These are phyloP conservation scores for Nilaparvata lugens DNA, from an alignment of 1,140 invertebrate species.

Conservation along the genomic window DNA sequence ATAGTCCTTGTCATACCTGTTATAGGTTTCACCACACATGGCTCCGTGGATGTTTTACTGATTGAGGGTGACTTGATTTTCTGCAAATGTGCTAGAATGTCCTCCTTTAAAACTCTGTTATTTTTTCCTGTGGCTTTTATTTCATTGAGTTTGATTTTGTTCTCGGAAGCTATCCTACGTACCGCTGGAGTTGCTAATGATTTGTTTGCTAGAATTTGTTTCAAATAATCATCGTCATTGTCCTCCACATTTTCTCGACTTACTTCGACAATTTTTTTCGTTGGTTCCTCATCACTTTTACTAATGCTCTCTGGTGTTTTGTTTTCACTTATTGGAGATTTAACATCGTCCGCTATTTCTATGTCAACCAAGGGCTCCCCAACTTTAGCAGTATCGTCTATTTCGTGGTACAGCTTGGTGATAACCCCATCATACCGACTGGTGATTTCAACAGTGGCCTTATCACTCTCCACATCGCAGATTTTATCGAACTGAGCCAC, in stretches of 20 bases:
- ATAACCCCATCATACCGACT: conserved; percentile 91
- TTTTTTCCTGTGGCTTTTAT: conserved; percentile 79
- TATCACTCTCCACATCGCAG: conserved; percentile 99
- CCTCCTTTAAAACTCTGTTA: conserved; percentile 92
- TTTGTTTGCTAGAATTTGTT: conserved; percentile 39
- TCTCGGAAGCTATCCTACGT: conserved; percentile 80
- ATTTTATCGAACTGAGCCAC: conserved; percentile 96
- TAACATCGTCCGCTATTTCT: conserved; percentile 46
- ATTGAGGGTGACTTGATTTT: conserved; percentile 29
- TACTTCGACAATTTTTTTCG: background rate
- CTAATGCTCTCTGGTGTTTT: conserved; percentile 13
- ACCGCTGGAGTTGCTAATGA: conserved; percentile 89
- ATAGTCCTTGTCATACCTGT: conserved; percentile 84
- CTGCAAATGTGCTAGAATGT: conserved; percentile 70
- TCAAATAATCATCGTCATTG: conserved; percentile 13
- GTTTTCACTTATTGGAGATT: conserved; percentile 13
- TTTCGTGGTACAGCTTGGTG: conserved; percentile 69
- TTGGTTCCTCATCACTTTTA: background rate
- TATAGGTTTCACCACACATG: conserved; percentile 40
- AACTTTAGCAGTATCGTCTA: conserved; percentile 83
- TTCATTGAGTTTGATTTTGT: conserved; percentile 69
- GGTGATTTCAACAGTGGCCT: conserved; percentile 97
- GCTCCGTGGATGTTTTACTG: background rate
- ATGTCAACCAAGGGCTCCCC: conserved; percentile 90
- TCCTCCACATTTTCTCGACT: background rate